Evolutionary conservation across 2,797 vertebrate genomes (phyloP).

Genomic region (Steatocranus sp.): DNA sequence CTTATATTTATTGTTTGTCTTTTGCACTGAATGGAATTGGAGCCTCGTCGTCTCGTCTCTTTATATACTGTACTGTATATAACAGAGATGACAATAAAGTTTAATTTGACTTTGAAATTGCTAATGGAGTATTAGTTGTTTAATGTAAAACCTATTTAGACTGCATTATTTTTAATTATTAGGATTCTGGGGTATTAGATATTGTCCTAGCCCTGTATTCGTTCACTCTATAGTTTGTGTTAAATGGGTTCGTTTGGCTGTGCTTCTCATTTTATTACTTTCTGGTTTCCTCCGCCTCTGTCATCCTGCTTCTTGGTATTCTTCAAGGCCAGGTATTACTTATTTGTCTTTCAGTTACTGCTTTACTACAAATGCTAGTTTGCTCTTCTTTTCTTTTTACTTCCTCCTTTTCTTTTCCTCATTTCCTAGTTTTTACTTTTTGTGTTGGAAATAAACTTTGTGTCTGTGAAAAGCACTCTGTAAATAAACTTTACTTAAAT

Average conservation of each 20-base stretch:
- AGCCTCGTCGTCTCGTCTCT: not conserved
- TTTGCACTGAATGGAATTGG: not conserved
- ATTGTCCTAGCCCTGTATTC: rapidly evolving
- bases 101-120: not conserved
- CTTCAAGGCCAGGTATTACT: not conserved
- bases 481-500: not conserved
- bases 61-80: not conserved
- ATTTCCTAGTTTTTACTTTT: not conserved
- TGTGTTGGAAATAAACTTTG: not conserved
- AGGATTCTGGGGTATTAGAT: not conserved
- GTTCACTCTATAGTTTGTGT: not conserved
- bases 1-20: not conserved
- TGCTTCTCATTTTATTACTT: not conserved
- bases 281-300: not conserved
- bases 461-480: not conserved
- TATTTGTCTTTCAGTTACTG: not conserved
- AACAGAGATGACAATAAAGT: not conserved
- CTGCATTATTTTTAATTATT: not conserved
- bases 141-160: not conserved
- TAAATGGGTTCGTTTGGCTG: not conserved
- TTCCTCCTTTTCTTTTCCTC: not conserved
- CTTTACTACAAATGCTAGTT: not conserved
- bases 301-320: not conserved
- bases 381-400: not conserved
- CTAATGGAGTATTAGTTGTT: not conserved